Evolutionary conservation across 2,888 invertebrate genomes (phyloP).

Genomic region (Pemphredon lugubris): DNA sequence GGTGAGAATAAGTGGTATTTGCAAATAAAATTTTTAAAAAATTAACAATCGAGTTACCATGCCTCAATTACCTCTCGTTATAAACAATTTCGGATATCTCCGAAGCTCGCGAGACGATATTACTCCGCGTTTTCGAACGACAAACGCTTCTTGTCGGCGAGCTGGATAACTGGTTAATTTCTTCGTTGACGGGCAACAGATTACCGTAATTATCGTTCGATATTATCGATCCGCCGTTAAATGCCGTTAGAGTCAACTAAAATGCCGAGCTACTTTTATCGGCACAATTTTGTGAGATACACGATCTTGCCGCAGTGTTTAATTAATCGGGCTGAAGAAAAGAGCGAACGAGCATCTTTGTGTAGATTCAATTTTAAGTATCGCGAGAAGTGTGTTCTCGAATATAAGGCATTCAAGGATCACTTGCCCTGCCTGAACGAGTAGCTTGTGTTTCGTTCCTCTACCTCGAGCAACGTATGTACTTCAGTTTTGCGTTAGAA

Average conservation of each 20-base stretch:
- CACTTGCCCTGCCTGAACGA: background rate
- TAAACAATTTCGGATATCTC: too few relatives aligned
- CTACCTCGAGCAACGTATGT: background rate
- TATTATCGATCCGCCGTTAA: background rate
- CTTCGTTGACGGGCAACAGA: background rate
- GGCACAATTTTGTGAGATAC: background rate
- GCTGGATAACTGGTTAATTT: too few relatives aligned
- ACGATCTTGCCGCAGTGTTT: background rate
- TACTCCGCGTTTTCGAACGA: too few relatives aligned
- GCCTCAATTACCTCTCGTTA: too few relatives aligned
- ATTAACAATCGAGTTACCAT: too few relatives aligned
- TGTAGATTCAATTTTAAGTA: background rate
- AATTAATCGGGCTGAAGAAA: background rate
- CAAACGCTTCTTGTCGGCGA: too few relatives aligned
- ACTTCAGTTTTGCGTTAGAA: background rate
- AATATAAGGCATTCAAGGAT: background rate
- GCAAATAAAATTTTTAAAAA: too few relatives aligned
- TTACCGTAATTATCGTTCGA: background rate
- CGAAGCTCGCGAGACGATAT: too few relatives aligned
- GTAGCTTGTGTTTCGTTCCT: background rate
- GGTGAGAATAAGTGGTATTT: too few relatives aligned
- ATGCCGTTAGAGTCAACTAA: background rate
- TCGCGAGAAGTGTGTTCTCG: background rate
- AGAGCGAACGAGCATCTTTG: background rate
- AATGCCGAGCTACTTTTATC: background rate